Evolutionary conservation across 2,888 invertebrate genomes (phyloP), one percentile per base, ranked within the genome.

Genomic region (Drosophila nigritarsus): DNA sequence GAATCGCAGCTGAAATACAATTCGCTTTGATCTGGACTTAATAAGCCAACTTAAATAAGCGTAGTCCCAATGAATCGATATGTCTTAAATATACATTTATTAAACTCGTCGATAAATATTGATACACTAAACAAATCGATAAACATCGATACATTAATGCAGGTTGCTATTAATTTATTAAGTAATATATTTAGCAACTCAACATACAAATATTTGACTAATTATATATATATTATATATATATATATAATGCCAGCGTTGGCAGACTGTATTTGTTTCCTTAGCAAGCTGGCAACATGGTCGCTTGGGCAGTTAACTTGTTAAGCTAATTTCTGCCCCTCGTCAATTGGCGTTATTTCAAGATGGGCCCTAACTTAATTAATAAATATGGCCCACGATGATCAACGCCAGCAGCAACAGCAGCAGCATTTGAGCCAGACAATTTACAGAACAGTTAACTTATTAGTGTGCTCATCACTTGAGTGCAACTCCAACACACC

Each of bases 371-470:
- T 30, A 36, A 2, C 50, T 56, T 66, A 78, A 60, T 76, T 63
- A 74, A 75, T 77, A 73, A 87, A 84, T 72, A 55, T 56, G 60
- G 24, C 54, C 58, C 63, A 48, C 27, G 34, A 32, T 60, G 24
- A 48, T 9, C 65, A 64, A 65, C 49, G 40, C 48, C 24, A 24
- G 24, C 13, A 30, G 2, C n/a, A 30, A 1, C 30, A 51, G 15
- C 73, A 40, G 42, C 67, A 59, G 56, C 51, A 66, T 73, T 68
- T 65, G 73, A 75, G 70, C 54, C 69, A 68, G 68, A 76, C 87
- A 83, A 67, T 85, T 86, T 83, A 73, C 75, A 64, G 78, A 65
- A 70, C 73, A 83, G 81, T 85, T 85, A 88, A 80, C 78, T 88
- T 83, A 85, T 80, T 85, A 78, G 73, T 61, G 65, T 61, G 64